Evolutionary conservation across 2,888 invertebrate species (phyloP).

Genomic region (Parasteatoda lunata): DNA sequence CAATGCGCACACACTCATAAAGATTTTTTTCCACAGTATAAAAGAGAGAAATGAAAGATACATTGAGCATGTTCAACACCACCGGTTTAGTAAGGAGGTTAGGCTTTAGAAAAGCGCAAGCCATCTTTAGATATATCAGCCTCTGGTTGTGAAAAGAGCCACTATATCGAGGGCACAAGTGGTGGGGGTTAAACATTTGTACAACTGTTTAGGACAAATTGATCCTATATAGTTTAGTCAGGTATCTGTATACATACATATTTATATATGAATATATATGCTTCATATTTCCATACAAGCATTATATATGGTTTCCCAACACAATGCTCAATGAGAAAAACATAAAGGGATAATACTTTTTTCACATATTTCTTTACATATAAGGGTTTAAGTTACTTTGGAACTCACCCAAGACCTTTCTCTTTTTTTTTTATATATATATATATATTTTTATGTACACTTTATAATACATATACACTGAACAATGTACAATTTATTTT

Average conservation of each 20-base stretch:
- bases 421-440: constrained; percentile 11
- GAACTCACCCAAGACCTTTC: constrained; percentile 22
- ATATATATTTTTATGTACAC: constrained; percentile 27
- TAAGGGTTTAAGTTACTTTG: constrained; percentile 11
- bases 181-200: not conserved
- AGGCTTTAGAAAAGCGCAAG: constrained; percentile 19
- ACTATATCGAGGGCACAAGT: not conserved
- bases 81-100: constrained; percentile 21
- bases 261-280: constrained; percentile 22
- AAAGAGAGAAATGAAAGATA: constrained; percentile 34
- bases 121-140: not conserved
- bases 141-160: not conserved
- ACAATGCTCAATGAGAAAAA: constrained; percentile 21
- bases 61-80: constrained; percentile 58
- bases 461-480: constrained; percentile 36
- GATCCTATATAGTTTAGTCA: not conserved
- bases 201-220: not conserved
- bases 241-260: not conserved
- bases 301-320: constrained; percentile 25
- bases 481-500: constrained; percentile 41
- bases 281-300: constrained; percentile 14
- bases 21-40: constrained; percentile 26
- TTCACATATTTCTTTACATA: constrained; percentile 16
- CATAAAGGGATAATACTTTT: constrained; percentile 8
- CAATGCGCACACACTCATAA: constrained; percentile 25